A percentile compares a stretch with the other conserved stretches of the same genome.
Evolutionary conservation across 2,113 vertebrate genomes (phyloP).

Genomic region (human): GRCh38 chr13:28092501-28093000

Average conservation of each 20-base stretch:
- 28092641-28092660: not conserved
- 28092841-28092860: too few relatives aligned
- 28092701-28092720: not conserved
- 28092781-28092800: not conserved
- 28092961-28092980: too few relatives aligned
- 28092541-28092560: not conserved
- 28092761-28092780: not conserved
- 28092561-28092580: not conserved
- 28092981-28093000: too few relatives aligned
- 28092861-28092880: not conserved
- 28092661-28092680: too few relatives aligned
- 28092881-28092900: not conserved
- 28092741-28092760: not conserved
- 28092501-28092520: too few relatives aligned
- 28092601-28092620: not conserved
- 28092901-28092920: not conserved
- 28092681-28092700: not conserved
- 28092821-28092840: not conserved
- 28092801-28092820: constrained; percentile 21
- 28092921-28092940: too few relatives aligned
- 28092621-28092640: not conserved
- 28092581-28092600: not conserved
- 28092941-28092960: too few relatives aligned
- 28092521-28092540: not conserved
- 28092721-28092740: not conserved